A percentile compares a stretch with the other conserved stretches of the same genome.
Conservation (phyloP, 2,113 vertebrate species). For the Anhinga anhinga region DNA sequence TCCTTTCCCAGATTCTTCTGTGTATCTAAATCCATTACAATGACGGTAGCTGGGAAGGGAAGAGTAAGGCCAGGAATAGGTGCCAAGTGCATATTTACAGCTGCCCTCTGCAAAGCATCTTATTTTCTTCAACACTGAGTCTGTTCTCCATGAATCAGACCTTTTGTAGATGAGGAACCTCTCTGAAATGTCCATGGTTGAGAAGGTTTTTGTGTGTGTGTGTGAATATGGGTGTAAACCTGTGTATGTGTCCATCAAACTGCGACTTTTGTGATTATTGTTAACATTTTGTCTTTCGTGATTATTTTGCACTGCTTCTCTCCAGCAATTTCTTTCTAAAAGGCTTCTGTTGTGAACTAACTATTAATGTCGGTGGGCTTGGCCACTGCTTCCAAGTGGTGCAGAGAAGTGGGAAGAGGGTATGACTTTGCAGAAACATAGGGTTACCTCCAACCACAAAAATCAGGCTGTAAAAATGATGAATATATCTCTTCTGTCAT, state of each 20-base stretch:
- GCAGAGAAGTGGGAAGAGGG: not conserved
- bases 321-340: not conserved
- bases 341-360: not conserved
- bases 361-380: not conserved
- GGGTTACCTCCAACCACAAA: conserved; percentile 13
- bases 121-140: not conserved
- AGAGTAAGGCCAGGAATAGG: not conserved
- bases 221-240: not conserved
- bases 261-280: not conserved
- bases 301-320: not conserved
- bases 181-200: not conserved
- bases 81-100: not conserved
- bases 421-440: conserved; percentile 36
- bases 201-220: not conserved
- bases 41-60: not conserved
- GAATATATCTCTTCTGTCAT: conserved; percentile 34
- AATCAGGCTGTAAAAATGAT: conserved; percentile 56
- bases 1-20: not conserved
- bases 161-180: not conserved
- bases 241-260: not conserved
- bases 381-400: not conserved
- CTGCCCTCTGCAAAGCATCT: not conserved
- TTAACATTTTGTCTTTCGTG: not conserved
- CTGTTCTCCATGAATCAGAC: not conserved
- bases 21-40: not conserved